Base-by-base conservation (phyloP, 2,888 invertebrate genomes). In the Melikaiella ostensackeni region DNA sequence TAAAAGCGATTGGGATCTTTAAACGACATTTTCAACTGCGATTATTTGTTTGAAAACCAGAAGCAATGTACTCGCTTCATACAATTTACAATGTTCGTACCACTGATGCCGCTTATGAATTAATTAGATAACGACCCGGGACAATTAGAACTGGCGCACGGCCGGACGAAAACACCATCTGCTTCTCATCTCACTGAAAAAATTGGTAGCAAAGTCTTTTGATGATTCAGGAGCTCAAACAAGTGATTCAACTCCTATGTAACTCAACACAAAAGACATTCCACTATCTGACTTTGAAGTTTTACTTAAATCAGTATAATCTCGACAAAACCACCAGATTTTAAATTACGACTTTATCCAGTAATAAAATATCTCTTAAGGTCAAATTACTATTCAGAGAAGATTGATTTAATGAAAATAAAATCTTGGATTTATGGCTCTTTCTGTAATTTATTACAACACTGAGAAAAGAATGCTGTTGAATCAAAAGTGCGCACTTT, bases 61-160 rank as follows among this genome's bases (percentile, higher is more conserved):
- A 57, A 35, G 46, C 74, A 55, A 74, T 59, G 74, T 35, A 59
- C 59, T 74, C 38, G 35, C 19, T 21, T 27, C n/a, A 50, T 70
- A 50, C 46, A 70, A 59, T 55, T 24, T 74, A 70, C 46, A 27
- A 59, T 55, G 55, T 74, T 61, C 35, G 19, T 59, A 61, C 61
- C 74, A 27, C 79, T 76, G 83, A 85, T 79, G 85, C 80, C 84
- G 86, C 82, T 87, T 84, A 86, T 85, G 87, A 89, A 89, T 89
- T 89, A 89, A 89, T 88, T 88, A 87, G 88, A 89, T 89, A 89
- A 89, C 86, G 83, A 88, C 85, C 86, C 80, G 81, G 85, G 83
- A 81, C 89, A 89, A 89, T 89, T 89, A 88, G 82, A 83, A 81
- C 77, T 73, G 78, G 80, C 79, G 83, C 77, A 74, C 27, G 57